Evolutionary conservation across 2,113 vertebrate species (phyloP).

Genomic region (Vulpes ferrilata): DNA sequence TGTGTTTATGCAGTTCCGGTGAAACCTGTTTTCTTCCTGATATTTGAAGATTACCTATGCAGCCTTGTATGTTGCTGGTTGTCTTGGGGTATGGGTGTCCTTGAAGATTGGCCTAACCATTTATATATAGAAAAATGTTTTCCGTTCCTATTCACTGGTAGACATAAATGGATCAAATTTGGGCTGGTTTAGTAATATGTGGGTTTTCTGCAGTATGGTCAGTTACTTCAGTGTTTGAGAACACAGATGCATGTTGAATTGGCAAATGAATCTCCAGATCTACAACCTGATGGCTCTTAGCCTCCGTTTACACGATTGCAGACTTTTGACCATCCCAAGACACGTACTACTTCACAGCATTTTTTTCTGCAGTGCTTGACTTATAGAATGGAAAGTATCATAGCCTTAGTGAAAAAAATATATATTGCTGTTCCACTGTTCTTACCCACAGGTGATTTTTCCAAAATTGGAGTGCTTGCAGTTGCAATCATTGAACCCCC

Average conservation of each 20-base stretch:
- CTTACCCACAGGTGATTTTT: not conserved
- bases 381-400: not conserved
- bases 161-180: not conserved
- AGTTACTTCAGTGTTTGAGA: not conserved
- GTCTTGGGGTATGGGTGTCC: not conserved
- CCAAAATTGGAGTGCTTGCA: not conserved
- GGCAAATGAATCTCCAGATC: not conserved
- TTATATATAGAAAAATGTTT: not conserved
- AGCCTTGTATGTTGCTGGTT: conserved; percentile 14
- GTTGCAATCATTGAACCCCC: not conserved
- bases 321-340: not conserved
- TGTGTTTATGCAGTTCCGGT: not conserved
- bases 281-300: not conserved
- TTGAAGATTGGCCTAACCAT: not conserved
- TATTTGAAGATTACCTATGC: not conserved
- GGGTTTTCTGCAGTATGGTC: not conserved
- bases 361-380: not conserved
- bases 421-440: not conserved
- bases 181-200: not conserved
- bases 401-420: not conserved
- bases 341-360: not conserved
- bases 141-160: not conserved
- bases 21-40: conserved; percentile 11
- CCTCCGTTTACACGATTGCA: not conserved
- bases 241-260: not conserved